phyloP scores from a whole-genome alignment of 2,888 invertebrate species.

The Lapara coniferarum region DNA sequence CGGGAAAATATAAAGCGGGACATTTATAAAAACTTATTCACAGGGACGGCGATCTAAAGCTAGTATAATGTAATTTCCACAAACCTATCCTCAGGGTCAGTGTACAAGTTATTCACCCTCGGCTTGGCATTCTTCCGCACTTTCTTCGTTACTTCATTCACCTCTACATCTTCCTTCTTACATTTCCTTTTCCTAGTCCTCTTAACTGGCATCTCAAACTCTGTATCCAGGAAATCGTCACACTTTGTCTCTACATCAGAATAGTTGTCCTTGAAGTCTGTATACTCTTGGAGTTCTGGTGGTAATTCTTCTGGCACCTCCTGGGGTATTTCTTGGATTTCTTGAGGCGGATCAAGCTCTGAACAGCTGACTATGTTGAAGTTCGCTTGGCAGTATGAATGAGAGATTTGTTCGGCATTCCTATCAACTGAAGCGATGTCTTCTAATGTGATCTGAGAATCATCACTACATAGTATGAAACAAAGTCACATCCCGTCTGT shows the following conservation, averaged over 20 bases:
- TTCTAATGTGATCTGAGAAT: constrained; percentile 21
- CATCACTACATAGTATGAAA: not conserved
- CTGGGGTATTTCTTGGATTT: not conserved
- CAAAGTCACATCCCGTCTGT: no score
- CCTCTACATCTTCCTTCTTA: constrained; percentile 15
- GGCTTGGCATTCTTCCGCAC: constrained; percentile 13
- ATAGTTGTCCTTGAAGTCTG: not conserved
- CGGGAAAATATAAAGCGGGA: no score
- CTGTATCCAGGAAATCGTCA: not conserved
- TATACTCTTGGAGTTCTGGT: no score
- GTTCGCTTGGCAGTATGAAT: not conserved
- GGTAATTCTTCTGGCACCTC: no score
- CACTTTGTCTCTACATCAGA: constrained; percentile 1
- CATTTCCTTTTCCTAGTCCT: constrained; percentile 19
- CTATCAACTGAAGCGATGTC: constrained; percentile 23
- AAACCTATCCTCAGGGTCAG: constrained; percentile 26
- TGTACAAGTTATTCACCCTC: constrained; percentile 25
- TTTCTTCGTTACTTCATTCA: constrained; percentile 12
- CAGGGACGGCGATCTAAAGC: no score
- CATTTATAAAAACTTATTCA: no score
- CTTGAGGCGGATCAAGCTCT: not conserved
- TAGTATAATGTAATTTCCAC: not conserved
- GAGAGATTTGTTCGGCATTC: not conserved
- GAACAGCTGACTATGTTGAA: not conserved
- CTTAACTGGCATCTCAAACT: constrained; percentile 1